phyloP scores from a whole-genome alignment of 2,113 vertebrate genomes.

The Pampusana beccarii region DNA sequence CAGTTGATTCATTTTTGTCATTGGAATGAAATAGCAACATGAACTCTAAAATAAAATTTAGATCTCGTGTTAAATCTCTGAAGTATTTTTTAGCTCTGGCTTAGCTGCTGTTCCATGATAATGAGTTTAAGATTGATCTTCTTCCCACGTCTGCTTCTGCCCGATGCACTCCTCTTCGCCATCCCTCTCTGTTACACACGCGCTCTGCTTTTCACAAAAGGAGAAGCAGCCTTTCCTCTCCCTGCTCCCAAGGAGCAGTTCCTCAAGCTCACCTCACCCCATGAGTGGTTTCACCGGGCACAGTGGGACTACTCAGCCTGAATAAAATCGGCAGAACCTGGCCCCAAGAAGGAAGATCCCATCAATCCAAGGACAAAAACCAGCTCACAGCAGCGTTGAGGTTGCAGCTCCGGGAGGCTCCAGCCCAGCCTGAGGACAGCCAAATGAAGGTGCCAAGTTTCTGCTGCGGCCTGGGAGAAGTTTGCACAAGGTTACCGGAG shows the following conservation, averaged over 20 bases:
- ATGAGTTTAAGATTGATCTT: not conserved
- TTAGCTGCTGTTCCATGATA: not conserved
- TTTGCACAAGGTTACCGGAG: not conserved
- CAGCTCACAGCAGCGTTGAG: rapidly evolving
- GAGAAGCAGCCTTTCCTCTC: not conserved
- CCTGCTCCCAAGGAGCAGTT: not conserved
- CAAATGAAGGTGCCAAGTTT: slow-evolving; percentile 11
- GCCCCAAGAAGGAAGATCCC: not conserved
- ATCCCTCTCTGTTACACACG: not conserved
- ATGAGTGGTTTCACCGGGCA: not conserved
- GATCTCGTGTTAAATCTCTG: not conserved
- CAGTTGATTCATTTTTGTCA: not conserved
- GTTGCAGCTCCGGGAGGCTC: not conserved
- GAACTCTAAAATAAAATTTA: slow-evolving; percentile 7
- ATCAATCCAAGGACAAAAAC: not conserved
- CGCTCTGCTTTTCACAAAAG: not conserved
- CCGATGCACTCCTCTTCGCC: not conserved
- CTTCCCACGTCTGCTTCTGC: not conserved
- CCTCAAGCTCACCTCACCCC: not conserved
- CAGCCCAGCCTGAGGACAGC: not conserved
- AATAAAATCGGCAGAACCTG: not conserved
- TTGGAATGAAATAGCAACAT: not conserved
- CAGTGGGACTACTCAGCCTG: not conserved
- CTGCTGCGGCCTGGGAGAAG: not conserved
- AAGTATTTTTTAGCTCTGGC: not conserved